Evolutionary conservation across 2,888 invertebrate genomes (phyloP), one percentile per base, ranked within the genome.

Genomic region (Stomorhina lunata): DNA sequence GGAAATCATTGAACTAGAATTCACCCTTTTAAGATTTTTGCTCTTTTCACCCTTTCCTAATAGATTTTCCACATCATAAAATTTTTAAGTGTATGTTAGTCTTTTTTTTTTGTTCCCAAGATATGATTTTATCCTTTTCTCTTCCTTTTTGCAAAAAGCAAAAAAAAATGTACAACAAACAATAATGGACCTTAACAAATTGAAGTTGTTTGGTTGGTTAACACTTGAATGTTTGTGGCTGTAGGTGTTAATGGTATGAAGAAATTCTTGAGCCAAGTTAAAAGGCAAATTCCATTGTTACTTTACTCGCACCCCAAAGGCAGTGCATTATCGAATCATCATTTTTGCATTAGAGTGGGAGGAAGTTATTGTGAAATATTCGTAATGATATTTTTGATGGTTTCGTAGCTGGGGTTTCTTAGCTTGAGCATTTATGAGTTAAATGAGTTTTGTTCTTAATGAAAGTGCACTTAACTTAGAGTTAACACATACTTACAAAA

Each of bases 1-100:
- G 48, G 48, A 48, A 61, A 37, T 48, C 72, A 72, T 34, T 59
- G 71, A 59, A 48, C 3, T 48, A 45, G 27, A 71, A 59, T 32
- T 15, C 27, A 32, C 59, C 48, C 71, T 59, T 48, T 59, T 34
- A 29, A 22, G 1, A 2, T n/a, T 15, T 37, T 25, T n/a, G 5
- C 12, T 9, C 2, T 17, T 48, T 43, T 43, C 1, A 6, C 29
- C 15, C 48, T 12, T 22, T 22, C 29, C 48, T 32, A 12, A 25
- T 32, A 50, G 27, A 61, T 63, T 63, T 73, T 63, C 63, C 43
- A 63, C 63, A 53, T 43, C 63, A 53, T 29, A 22, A 43, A 63
- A 63, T 73, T 55, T 75, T 55, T 40, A 50, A 61, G 61, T 4
- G 27, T 27, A 22, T 43, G 27, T 43, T 43, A 15, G 43, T 43